Evolutionary conservation across 2,888 invertebrate species (phyloP), one percentile per base, ranked within the genome.

Genomic region (Megastigmus dorsalis): DNA sequence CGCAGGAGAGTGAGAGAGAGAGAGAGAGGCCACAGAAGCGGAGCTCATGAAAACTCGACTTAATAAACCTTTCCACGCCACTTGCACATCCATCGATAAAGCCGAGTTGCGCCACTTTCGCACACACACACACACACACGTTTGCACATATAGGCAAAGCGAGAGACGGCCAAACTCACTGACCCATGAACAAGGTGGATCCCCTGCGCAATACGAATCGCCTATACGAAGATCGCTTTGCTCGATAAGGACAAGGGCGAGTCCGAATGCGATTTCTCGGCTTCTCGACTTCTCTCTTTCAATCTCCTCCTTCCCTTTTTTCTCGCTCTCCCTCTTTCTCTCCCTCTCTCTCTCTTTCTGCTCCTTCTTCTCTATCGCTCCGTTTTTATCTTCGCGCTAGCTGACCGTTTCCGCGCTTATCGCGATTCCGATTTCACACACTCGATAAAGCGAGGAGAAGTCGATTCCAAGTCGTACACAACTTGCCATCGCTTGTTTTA

Each of bases 361-460:
- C 43, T 59, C 6, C 9, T 26, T 48, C 59, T 71, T 20, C 23
- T 45, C 54, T 74, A 79, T 78, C 77, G 66, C 75, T 65, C 43
- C 66, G 73, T 71, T 74, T 74, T 77, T 76, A 76, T 76, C 79
- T 41, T 23, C 26, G 13, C 62, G 52, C 68, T 48, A 71, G 67
- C 68, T 67, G 62, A 62, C 74, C 74, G 67, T 67, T 73, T 60
- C 55, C 74, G 23, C 45, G 48, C 72, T 66, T 67, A 74, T 74
- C 74, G 30, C 62, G 73, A 67, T 67, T 7, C 50, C 62, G 48
- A 62, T 48, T 74, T 54, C 30, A 68, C 68, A 63, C 74, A 48
- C 62, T 68, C 74, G 62, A 63, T 68, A 66, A 66, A 72, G 36
- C 28, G 38, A 66, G 66, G 36, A 20, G 38, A 55, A 57, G 36